A percentile compares a stretch with the other conserved stretches of the same genome.
Conservation (phyloP, 2,113 vertebrate genomes). For the Microtus ochrogaster region DNA sequence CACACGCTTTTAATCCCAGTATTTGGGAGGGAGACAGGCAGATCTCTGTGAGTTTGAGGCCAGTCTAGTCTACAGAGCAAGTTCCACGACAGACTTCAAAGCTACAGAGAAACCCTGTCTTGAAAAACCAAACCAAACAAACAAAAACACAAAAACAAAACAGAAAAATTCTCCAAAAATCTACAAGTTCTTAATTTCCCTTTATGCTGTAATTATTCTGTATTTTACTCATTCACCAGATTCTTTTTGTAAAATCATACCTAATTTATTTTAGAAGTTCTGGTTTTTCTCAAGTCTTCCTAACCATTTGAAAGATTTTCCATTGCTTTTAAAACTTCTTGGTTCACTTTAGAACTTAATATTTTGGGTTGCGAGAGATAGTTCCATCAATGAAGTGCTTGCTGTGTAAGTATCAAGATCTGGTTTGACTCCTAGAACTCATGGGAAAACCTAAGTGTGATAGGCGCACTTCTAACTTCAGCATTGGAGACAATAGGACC, state of each 20-base stretch:
- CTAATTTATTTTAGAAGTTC: background rate
- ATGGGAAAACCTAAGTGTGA: background rate
- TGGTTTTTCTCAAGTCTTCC: background rate
- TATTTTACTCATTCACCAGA: background rate
- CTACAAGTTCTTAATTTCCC: background rate
- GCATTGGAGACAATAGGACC: background rate
- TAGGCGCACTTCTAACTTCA: background rate
- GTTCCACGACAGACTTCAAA: no score
- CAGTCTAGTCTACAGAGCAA: no score
- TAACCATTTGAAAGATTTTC: background rate
- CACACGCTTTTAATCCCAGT: no score
- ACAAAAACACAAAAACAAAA: no score
- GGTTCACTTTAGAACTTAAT: background rate
- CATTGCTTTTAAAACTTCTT: background rate
- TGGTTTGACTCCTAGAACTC: background rate
- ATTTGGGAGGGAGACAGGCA: no score
- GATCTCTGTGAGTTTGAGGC: no score
- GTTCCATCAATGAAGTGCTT: background rate
- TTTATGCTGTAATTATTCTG: background rate
- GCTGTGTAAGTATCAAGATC: background rate
- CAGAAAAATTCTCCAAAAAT: background rate
- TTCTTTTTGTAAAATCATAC: background rate
- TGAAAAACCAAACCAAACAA: no score
- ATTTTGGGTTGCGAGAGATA: background rate
- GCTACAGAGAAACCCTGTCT: no score